These are phyloP conservation scores for Chrysochloris asiatica DNA, from an alignment of 2,113 vertebrate genomes.

Conservation along the genomic window DNA sequence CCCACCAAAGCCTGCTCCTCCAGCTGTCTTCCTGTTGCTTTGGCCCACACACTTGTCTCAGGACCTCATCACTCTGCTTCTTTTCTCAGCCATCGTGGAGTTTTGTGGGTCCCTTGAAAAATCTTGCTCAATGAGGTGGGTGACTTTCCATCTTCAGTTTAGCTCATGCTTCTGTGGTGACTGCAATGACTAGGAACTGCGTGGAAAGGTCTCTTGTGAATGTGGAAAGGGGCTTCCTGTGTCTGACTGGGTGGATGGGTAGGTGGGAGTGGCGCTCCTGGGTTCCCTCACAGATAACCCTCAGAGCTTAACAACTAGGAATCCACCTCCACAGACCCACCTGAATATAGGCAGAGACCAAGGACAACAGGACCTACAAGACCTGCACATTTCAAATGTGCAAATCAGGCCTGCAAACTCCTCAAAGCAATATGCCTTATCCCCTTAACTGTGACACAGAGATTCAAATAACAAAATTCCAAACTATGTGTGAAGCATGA, in stretches of 20 bases:
- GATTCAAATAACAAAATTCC: neutral
- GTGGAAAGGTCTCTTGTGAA: accelerated
- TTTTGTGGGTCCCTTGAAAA: no score
- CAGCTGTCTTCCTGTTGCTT: neutral
- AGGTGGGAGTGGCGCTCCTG: neutral
- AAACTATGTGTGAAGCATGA: accelerated
- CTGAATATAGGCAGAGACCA: neutral
- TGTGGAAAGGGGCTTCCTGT: neutral
- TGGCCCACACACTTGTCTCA: no score
- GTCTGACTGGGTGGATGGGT: neutral
- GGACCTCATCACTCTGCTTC: no score
- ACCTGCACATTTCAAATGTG: neutral
- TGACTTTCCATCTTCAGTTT: no score
- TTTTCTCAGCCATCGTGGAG: no score
- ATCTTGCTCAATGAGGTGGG: no score
- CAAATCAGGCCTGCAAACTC: neutral
- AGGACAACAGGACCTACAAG: neutral
- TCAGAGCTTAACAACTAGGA: neutral
- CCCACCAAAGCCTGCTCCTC: neutral
- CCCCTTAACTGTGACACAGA: neutral
- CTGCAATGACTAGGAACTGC: neutral
- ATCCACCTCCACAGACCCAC: neutral
- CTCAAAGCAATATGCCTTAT: accelerated
- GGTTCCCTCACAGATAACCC: neutral
- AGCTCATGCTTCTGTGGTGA: accelerated